Conservation (phyloP, 2,888 invertebrate species). For the Blastobasis adustella region DNA sequence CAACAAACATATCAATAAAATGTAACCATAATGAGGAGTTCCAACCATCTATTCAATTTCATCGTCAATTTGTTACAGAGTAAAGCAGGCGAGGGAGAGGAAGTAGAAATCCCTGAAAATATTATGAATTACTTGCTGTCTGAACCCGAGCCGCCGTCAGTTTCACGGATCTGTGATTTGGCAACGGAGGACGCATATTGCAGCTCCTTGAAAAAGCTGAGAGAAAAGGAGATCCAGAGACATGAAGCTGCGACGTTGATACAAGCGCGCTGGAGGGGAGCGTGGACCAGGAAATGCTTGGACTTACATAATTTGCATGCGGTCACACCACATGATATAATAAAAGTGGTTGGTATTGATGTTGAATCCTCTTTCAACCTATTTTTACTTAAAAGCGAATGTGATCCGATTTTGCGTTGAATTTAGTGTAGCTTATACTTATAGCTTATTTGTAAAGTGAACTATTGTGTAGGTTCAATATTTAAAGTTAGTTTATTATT, state of each 20-base stretch:
- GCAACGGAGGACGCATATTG: conserved; percentile 48
- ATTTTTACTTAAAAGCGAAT: too few relatives aligned
- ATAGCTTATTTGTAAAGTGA: too few relatives aligned
- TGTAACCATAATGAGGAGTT: too few relatives aligned
- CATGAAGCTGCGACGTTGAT: conserved; percentile 53
- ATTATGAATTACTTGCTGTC: conserved; percentile 31
- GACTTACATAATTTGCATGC: background rate
- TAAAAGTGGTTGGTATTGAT: too few relatives aligned
- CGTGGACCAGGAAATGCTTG: conserved; percentile 47
- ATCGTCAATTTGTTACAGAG: background rate
- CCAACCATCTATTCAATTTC: too few relatives aligned
- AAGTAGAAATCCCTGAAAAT: conserved; percentile 22
- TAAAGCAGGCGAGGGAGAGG: conserved; percentile 21
- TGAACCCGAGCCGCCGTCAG: conserved; percentile 21
- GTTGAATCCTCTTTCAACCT: too few relatives aligned
- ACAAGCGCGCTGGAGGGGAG: conserved; percentile 56
- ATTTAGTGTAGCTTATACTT: too few relatives aligned
- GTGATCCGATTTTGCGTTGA: too few relatives aligned
- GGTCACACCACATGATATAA: too few relatives aligned
- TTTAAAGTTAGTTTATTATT: too few relatives aligned
- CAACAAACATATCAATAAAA: too few relatives aligned
- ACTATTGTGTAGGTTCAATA: too few relatives aligned
- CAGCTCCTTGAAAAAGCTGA: conserved; percentile 43
- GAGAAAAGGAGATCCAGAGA: conserved; percentile 38
- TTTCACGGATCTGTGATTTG: conserved; percentile 45